These are phyloP conservation scores for Hesperophylax magnus DNA, from an alignment of 1,140 invertebrate genomes.

Conservation along the genomic window DNA sequence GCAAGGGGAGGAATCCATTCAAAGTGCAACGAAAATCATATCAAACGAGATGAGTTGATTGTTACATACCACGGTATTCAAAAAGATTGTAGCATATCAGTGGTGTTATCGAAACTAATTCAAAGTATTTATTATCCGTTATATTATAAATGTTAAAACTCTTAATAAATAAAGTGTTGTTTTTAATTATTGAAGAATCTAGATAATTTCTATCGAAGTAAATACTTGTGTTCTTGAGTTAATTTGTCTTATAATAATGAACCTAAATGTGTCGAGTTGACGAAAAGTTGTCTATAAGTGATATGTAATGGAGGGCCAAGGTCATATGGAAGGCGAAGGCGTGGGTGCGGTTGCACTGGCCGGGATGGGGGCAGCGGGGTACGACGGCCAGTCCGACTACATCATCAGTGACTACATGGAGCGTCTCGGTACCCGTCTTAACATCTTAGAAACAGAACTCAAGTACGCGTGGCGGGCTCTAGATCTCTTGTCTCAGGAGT, in stretches of 20 bases:
- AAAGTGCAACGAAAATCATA: conserved; percentile 53
- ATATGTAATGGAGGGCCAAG: conserved; percentile 52
- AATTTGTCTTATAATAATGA: not conserved
- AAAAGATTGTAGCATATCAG: conserved; percentile 46
- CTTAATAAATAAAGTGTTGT: conserved; percentile 3
- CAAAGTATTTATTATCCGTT: conserved; percentile 10
- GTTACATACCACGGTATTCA: conserved; percentile 9
- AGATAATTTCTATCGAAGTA: not conserved
- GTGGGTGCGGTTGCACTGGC: conserved; percentile 24
- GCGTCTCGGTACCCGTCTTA: conserved; percentile 85
- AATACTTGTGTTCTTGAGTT: not conserved
- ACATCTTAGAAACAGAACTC: conserved; percentile 89
- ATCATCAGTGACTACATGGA: conserved; percentile 92
- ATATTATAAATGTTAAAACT: conserved; percentile 19
- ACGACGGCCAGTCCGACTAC: conserved; percentile 70
- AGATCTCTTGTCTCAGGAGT: conserved; percentile 91
- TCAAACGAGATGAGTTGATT: conserved; percentile 43
- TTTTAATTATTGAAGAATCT: not conserved
- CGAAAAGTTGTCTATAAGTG: not conserved
- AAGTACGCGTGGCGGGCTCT: conserved; percentile 93
- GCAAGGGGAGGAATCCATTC: not conserved
- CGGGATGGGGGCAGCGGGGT: conserved; percentile 59
- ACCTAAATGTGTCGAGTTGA: conserved; percentile 9
- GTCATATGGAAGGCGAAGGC: conserved; percentile 29
- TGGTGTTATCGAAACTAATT: conserved; percentile 15